Conservation (phyloP, 2,888 invertebrate genomes). For the Ophonus ardosiacus region DNA sequence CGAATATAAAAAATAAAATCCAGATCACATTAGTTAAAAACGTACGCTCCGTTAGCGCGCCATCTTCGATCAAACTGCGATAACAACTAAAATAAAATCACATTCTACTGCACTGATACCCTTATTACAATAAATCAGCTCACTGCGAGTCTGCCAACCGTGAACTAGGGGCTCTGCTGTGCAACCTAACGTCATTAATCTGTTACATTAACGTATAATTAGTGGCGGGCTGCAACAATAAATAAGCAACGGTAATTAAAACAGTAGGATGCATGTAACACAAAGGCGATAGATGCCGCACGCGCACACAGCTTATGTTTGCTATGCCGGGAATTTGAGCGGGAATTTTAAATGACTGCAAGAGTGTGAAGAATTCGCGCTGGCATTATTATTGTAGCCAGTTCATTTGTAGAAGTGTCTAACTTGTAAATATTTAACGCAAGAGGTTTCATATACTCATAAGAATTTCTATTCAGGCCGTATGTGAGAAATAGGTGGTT, state of each 20-base stretch:
- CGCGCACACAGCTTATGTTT: not conserved
- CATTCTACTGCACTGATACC: conserved; percentile 52
- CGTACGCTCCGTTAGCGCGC: conserved; percentile 40
- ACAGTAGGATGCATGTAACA: conserved; percentile 61
- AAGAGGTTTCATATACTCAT: too few species aligned
- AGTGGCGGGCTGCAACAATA: conserved; percentile 60
- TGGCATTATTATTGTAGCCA: conserved; percentile 14
- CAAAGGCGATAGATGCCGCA: conserved; percentile 44
- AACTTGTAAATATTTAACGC: not conserved
- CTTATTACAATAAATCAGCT: conserved; percentile 63
- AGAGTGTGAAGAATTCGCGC: not conserved
- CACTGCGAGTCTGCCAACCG: conserved; percentile 8
- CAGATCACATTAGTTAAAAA: conserved; percentile 47
- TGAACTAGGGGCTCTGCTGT: conserved; percentile 17
- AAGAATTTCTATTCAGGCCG: too few species aligned
- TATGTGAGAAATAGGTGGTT: too few species aligned
- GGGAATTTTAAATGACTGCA: conserved; percentile 19
- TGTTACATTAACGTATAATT: conserved; percentile 63
- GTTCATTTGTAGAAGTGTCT: not conserved
- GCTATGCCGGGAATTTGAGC: not conserved
- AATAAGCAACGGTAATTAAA: conserved; percentile 62
- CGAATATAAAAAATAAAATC: conserved; percentile 12
- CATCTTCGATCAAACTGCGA: conserved; percentile 47
- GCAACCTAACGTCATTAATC: conserved; percentile 53
- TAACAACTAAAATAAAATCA: conserved; percentile 53